phyloP scores from a whole-genome alignment of 2,888 invertebrate genomes.

The Cephonodes hylas region DNA sequence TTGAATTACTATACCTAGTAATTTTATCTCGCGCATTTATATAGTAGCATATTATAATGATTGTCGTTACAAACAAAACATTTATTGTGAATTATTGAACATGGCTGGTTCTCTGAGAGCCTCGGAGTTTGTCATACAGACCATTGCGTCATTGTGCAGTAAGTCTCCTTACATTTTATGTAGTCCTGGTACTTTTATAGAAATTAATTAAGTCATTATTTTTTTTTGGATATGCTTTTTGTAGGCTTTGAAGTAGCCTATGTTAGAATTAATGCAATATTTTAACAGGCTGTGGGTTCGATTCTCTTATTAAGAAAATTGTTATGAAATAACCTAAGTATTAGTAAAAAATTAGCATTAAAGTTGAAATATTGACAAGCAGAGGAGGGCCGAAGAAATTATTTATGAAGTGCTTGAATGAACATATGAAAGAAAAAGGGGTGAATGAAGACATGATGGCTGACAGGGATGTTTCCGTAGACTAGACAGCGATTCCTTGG shows the following conservation, averaged over 20 bases:
- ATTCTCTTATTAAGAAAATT: too few species aligned
- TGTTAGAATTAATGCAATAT: neutral
- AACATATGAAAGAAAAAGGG: too few species aligned
- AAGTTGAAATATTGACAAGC: too few species aligned
- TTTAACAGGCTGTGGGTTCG: neutral
- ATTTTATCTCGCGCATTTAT: constrained; percentile 21
- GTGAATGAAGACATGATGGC: too few species aligned
- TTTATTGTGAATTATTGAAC: constrained; percentile 15
- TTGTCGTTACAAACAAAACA: neutral
- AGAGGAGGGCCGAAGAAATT: too few species aligned
- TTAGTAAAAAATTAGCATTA: too few species aligned
- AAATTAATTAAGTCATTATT: neutral
- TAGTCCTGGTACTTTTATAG: neutral
- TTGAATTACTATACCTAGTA: neutral
- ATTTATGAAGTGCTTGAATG: too few species aligned
- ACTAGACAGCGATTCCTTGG: too few species aligned
- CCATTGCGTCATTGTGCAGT: constrained; percentile 49
- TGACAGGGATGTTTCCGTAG: too few species aligned
- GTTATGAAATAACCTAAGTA: neutral
- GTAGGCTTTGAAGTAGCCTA: neutral
- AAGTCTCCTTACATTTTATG: constrained; percentile 31
- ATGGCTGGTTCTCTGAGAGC: constrained; percentile 45
- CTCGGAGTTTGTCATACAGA: constrained; percentile 50
- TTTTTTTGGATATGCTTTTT: too few species aligned
- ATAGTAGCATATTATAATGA: constrained; percentile 18